These are phyloP conservation scores for Bimastos eiseni DNA, from an alignment of 2,888 invertebrate genomes.

Conservation along the genomic window DNA sequence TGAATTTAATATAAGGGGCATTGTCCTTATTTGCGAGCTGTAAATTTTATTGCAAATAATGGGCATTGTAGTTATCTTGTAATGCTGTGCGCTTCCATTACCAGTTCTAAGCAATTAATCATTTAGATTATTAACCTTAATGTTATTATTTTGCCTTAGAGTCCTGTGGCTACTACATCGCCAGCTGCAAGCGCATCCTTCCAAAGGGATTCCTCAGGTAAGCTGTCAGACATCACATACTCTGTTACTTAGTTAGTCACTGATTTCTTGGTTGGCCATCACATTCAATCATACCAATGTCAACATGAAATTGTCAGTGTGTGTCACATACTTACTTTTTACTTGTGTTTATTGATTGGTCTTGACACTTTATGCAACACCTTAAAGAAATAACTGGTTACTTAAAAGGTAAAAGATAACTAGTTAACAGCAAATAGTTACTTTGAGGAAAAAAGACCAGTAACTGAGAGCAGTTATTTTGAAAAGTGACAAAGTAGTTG, in stretches of 20 bases:
- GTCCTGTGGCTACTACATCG: background rate
- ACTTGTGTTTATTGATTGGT: background rate
- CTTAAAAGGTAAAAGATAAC: no score
- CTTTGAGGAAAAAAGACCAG: no score
- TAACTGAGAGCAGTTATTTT: no score
- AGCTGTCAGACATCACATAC: background rate
- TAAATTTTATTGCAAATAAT: background rate
- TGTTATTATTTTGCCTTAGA: constrained; percentile 3
- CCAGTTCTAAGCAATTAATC: background rate
- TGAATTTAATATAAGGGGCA: background rate
- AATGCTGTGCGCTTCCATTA: background rate
- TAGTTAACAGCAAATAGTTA: no score
- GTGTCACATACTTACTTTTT: background rate
- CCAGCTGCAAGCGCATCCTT: background rate
- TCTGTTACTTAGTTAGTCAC: background rate
- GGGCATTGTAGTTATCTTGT: no score
- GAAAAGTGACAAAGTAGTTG: no score
- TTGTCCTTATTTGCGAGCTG: background rate
- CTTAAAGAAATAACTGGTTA: no score
- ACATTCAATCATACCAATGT: background rate
- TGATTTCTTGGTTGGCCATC: background rate
- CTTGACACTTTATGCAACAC: background rate
- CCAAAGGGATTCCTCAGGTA: background rate
- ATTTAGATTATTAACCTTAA: background rate
- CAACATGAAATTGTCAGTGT: background rate